Base-by-base conservation (phyloP, 2,888 invertebrate species). In the Hyalella azteca region DNA sequence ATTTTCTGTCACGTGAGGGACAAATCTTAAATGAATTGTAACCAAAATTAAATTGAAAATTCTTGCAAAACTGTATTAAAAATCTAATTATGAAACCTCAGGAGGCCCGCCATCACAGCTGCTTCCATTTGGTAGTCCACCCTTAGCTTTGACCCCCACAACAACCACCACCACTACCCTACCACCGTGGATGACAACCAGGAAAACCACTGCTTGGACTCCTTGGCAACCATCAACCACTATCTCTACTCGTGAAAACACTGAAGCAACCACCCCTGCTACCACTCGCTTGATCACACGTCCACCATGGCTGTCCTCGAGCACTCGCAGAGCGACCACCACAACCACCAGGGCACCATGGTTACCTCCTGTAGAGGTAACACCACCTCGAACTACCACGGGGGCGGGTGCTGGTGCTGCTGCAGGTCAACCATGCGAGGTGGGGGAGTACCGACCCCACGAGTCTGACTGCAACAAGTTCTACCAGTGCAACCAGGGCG, bases 401-500 rank as follows among this genome's bases (percentile, higher is more conserved):
- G 54, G 26, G 3, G 3, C 49, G 19, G n/a, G n/a, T n/a, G 3
- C 75, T n/a, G 41, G 48, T 3, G 26, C 75, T 41, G 3, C 41
- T 2, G 73, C 50, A 2, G 76, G 77, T 4, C 54, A 59, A 22
- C 1, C 49, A 9, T 81, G 81, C 29, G 75, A 40, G 2, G n/a
- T 15, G 50, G 79, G 79, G n/a, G 76, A 81, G 49, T 81, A 76
- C 66, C 59, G 77, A 13, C 60, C 75, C 19, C 81, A 81, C 60
- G 81, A 60, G 15, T 45, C 73, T 1, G 78, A 84, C 59, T 84
- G 84, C 60, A 79, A 41, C 9, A 82, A 78, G 29, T 84, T 79
- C 73, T 78, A 73, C 50, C 50, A 54, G 32, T 84, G 84, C 76
- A 54, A 77, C 19, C 78, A 79, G 39, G 82, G 82, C 49, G 26